A percentile compares a stretch with the other conserved stretches of the same genome.
phyloP scores from a whole-genome alignment of 2,113 vertebrate species.

The Odobenus rosmarus region DNA sequence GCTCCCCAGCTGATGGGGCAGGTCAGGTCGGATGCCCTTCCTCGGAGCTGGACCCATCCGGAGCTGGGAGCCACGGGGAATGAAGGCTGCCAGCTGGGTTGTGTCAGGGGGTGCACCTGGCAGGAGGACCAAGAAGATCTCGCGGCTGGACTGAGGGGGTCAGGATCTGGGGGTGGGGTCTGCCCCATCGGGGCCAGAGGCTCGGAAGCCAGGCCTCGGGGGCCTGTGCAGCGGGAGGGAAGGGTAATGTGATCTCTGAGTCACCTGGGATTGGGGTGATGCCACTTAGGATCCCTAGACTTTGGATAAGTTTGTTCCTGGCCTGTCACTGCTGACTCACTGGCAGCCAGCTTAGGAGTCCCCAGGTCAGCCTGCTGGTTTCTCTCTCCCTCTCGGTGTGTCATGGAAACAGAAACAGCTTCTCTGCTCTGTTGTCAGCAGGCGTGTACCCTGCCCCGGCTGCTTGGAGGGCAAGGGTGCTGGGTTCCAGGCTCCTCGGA shows the following conservation, averaged over 20 bases:
- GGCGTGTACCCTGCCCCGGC: not conserved
- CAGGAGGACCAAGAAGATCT: not conserved
- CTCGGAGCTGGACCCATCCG: not conserved
- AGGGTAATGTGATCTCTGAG: not conserved
- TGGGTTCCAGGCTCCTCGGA: not conserved
- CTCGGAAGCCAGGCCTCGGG: not conserved
- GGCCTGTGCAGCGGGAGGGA: no score
- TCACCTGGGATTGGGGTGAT: conserved; percentile 38
- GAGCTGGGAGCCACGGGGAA: not conserved
- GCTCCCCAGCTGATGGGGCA: not conserved
- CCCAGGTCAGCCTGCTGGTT: not conserved
- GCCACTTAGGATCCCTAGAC: not conserved
- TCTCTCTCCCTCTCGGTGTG: not conserved
- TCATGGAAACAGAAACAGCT: not conserved
- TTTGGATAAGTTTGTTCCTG: not conserved
- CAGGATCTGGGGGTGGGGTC: not conserved
- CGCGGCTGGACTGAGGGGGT: not conserved
- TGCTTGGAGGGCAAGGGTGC: not conserved
- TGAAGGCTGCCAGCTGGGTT: not conserved
- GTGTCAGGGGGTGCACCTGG: not conserved
- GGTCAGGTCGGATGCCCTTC: not conserved
- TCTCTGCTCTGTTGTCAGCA: not conserved
- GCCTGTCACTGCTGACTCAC: conserved; percentile 67
- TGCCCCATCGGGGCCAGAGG: not conserved
- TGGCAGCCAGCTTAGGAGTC: not conserved